Evolutionary conservation across 1,140 invertebrate genomes (phyloP), one percentile per base, ranked within the genome.

Genomic region (Octopus sinensis): DNA sequence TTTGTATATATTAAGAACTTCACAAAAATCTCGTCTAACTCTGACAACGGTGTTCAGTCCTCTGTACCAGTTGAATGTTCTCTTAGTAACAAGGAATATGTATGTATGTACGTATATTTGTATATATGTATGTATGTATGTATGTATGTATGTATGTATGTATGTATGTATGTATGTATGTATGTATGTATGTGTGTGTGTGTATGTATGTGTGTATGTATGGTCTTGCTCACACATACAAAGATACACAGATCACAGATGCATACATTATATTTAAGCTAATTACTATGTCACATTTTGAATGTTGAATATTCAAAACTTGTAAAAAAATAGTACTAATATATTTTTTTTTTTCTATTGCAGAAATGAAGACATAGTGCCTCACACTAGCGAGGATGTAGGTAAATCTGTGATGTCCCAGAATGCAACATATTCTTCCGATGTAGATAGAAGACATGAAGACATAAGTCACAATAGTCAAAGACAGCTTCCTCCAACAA

Each of bases 341-440:
- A 43, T 12, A 4, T 73, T 73, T 4, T 7, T 73, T 73, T 73
- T 73, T 73, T 7, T 73, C 30, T 13, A n/a, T 73, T 73, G 17
- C 68, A 73, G 68, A 73, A 73, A 73, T 23, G 68, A 73, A 73
- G 68, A 73, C 68, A 23, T 73, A 73, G 68, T 73, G 68, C 68
- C 68, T 73, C 68, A 73, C 68, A 13, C 68, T 73, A 73, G 68
- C 68, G 68, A 73, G 68, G 13, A 73, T 73, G 68, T 73, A 73
- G 68, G 68, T 23, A 73, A 73, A 73, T 73, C 68, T 23, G 68
- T 73, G 68, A 73, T 73, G 68, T 73, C 68, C 68, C 68, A 73
- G 68, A 73, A 73, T 13, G 68, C 68, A 73, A 73, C 68, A n/a
- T 23, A n/a, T 73, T 73, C 68, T 1, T 73, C 68, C 30, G 68